phyloP scores from a whole-genome alignment of 2,888 invertebrate genomes.

The Prenolepis imparis region DNA sequence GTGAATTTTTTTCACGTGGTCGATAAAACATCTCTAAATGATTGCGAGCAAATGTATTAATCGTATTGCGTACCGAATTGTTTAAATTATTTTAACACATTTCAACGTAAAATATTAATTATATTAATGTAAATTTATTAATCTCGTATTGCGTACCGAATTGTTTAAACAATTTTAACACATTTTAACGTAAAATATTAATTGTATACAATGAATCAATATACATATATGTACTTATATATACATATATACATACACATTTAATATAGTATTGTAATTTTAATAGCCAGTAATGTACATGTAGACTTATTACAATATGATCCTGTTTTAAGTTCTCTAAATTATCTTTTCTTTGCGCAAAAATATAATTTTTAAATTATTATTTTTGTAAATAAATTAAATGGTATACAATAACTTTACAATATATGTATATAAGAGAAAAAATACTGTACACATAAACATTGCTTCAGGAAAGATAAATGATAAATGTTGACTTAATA shows the following conservation, averaged over 20 bases:
- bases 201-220: background rate
- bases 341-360: background rate
- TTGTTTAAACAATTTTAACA: background rate
- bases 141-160: conserved; percentile 2
- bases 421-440: background rate
- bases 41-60: conserved; percentile 5
- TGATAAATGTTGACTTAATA: background rate
- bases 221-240: background rate
- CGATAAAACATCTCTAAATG: too few relatives aligned
- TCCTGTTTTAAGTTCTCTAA: background rate
- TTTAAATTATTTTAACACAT: background rate
- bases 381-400: conserved; percentile 1
- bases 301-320: background rate
- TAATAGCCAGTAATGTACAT: too few relatives aligned
- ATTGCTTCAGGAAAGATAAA: background rate
- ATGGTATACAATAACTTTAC: background rate
- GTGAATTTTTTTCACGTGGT: too few relatives aligned
- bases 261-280: too few relatives aligned
- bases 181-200: background rate
- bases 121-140: conserved; percentile 14
- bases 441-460: background rate
- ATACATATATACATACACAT: too few relatives aligned
- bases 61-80: background rate
- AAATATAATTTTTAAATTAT: background rate
- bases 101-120: background rate